A percentile compares a stretch with the other conserved stretches of the same genome.
Conservation (phyloP, 2,888 invertebrate genomes). For the Sarcophaga subvicina region DNA sequence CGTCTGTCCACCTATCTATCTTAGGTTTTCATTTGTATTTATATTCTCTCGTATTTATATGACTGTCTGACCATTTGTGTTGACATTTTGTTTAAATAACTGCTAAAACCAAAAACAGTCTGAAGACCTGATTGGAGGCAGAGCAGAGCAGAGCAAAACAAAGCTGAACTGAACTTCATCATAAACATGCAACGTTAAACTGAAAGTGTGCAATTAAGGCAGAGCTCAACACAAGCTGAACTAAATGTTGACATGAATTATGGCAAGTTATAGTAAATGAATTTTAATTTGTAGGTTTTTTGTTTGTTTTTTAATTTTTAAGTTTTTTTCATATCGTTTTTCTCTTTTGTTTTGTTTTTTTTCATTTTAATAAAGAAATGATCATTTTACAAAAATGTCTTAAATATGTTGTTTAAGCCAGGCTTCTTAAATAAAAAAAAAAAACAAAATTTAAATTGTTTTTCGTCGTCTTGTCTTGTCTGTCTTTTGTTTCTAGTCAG, state of each 20-base stretch:
- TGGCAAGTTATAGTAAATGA: slow-evolving; percentile 68
- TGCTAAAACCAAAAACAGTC: slow-evolving; percentile 56
- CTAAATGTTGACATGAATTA: slow-evolving; percentile 72
- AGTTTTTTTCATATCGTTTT: background rate
- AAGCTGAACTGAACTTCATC: no score
- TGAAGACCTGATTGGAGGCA: slow-evolving; percentile 43
- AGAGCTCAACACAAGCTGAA: slow-evolving; percentile 57
- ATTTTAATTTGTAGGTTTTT: slow-evolving; percentile 60
- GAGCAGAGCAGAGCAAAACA: slow-evolving; percentile 14
- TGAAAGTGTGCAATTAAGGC: slow-evolving; percentile 28
- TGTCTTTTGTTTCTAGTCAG: slow-evolving; percentile 1
- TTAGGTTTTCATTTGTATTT: slow-evolving; percentile 29
- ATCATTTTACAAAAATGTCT: slow-evolving; percentile 51
- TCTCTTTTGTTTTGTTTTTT: no score
- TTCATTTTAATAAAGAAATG: slow-evolving; percentile 56
- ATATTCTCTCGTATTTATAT: slow-evolving; percentile 24
- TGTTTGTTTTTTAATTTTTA: background rate
- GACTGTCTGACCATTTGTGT: slow-evolving; percentile 67
- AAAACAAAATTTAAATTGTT: slow-evolving; percentile 28
- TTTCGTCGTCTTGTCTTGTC: background rate
- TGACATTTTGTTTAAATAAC: slow-evolving; percentile 69
- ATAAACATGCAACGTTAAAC: slow-evolving; percentile 30
- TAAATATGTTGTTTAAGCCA: slow-evolving; percentile 3
- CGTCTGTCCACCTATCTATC: slow-evolving; percentile 44
- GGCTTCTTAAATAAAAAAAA: background rate